phyloP scores from a whole-genome alignment of 1,140 invertebrate species.

The Aphidius ervi region DNA sequence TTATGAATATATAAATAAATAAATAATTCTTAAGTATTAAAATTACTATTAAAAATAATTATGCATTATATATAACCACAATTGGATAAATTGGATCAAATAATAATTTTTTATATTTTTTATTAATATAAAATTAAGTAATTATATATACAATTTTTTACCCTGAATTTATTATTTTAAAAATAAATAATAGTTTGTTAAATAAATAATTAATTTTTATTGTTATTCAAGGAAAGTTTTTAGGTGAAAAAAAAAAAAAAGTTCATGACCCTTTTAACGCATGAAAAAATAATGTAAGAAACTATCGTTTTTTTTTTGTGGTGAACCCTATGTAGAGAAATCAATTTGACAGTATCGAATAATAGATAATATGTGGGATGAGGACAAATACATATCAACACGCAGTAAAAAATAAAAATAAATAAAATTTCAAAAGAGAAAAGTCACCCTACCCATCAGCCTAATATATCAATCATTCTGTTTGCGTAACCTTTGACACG shows the following conservation, averaged over 20 bases:
- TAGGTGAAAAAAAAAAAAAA: neutral
- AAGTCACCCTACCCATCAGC: constrained; percentile 4
- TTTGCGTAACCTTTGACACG: constrained; percentile 31
- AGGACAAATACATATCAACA: neutral
- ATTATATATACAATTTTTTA: no score
- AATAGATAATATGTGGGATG: constrained; percentile 20
- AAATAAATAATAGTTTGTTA: no score
- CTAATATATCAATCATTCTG: constrained; percentile 38
- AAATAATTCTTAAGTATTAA: no score
- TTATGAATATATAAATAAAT: no score
- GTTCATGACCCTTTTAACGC: constrained; percentile 7
- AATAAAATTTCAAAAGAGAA: neutral
- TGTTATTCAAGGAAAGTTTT: no score
- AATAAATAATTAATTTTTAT: no score
- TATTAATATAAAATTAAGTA: no score
- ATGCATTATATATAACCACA: no score
- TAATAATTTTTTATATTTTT: no score
- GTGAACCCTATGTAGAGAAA: constrained; percentile 22
- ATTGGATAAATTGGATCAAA: no score
- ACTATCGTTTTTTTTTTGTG: constrained; percentile 9
- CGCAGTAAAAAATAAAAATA: neutral
- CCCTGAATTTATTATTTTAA: no score
- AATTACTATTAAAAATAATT: no score
- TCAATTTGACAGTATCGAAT: constrained; percentile 27
- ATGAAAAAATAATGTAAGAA: neutral